phyloP scores from a whole-genome alignment of 2,113 vertebrate species.

The Vulpes vulpes region DNA sequence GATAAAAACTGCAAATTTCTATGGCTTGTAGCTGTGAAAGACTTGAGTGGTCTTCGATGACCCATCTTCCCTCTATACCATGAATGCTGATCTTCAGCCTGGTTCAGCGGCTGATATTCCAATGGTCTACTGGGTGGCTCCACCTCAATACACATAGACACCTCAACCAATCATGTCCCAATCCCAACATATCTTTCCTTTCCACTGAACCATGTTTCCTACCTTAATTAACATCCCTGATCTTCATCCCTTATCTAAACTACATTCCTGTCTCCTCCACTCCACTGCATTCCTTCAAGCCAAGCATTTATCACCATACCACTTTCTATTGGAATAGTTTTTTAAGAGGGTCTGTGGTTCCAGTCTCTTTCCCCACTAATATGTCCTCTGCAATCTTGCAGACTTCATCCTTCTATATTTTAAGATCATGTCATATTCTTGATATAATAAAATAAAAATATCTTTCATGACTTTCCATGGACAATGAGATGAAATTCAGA shows the following conservation, averaged over 20 bases:
- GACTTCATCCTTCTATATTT: not conserved
- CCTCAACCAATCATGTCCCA: not conserved
- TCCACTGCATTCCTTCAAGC: accelerated
- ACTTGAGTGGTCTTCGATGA: not conserved
- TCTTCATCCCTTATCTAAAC: not conserved
- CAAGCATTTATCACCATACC: not conserved
- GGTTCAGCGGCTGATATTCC: not conserved
- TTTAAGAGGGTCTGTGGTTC: not conserved
- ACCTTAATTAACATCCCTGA: no score
- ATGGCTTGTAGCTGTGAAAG: not conserved
- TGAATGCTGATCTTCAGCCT: not conserved
- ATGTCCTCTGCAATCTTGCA: not conserved
- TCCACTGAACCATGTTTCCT: not conserved
- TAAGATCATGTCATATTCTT: not conserved
- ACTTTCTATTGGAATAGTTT: not conserved
- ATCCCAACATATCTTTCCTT: not conserved
- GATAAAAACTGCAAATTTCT: not conserved
- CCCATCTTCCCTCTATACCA: not conserved
- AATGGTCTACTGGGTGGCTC: not conserved
- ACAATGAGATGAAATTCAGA: not conserved
- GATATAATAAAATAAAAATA: not conserved
- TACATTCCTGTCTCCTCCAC: not conserved
- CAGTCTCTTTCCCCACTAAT: not conserved
- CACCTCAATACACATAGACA: no score
- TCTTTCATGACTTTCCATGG: not conserved